Conservation (phyloP, 1,140 invertebrate species). For the Neuroterus valhalla region DNA sequence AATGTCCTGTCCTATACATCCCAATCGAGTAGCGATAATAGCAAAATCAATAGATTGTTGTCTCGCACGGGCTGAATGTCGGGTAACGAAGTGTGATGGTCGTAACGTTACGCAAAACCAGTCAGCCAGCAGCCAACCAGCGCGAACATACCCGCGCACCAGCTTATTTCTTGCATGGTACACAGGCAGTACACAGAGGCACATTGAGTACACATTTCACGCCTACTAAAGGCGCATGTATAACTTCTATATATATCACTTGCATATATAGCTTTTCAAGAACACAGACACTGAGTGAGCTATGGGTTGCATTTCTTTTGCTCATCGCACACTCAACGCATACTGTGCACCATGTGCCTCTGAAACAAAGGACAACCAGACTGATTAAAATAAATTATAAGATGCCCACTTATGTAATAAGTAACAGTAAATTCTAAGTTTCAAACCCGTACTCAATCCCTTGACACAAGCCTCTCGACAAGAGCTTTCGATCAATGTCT, state of each 20-base stretch:
- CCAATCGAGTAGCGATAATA: constrained; percentile 73
- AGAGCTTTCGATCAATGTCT: constrained; percentile 5
- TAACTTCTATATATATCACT: constrained; percentile 62
- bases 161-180: constrained; percentile 61
- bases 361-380: constrained; percentile 83
- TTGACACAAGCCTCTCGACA: constrained; percentile 54
- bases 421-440: constrained; percentile 15
- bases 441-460: constrained; percentile 55
- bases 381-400: constrained; percentile 77
- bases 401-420: constrained; percentile 64
- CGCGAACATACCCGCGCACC: constrained; percentile 68
- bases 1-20: constrained; percentile 68
- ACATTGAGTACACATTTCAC: constrained; percentile 68
- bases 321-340: constrained; percentile 74
- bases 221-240: constrained; percentile 54
- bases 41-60: constrained; percentile 75
- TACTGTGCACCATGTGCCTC: constrained; percentile 82
- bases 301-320: constrained; percentile 63
- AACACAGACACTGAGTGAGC: constrained; percentile 74
- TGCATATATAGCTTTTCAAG: constrained; percentile 62
- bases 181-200: constrained; percentile 72
- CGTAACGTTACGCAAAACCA: constrained; percentile 56
- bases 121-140: constrained; percentile 67
- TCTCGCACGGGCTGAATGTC: constrained; percentile 71
- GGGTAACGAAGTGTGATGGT: constrained; percentile 65